Evolutionary conservation across 92 coral and sea anemone genomes (phyloP), one percentile per base, ranked within the genome.

Genomic region (Parazoanthus darwini): DNA sequence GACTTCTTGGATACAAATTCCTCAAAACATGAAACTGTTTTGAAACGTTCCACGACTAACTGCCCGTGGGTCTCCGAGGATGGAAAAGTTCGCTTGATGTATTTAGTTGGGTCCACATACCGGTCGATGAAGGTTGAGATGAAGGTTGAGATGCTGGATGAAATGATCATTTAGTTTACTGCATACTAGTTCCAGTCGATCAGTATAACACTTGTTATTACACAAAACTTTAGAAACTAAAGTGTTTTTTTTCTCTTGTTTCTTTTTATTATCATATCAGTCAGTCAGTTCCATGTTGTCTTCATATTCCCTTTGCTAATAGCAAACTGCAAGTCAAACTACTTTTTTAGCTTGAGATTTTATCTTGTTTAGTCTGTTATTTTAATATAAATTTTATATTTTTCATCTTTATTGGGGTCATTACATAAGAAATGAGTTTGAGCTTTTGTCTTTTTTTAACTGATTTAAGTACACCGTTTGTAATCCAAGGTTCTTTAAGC

Each of bases 11-110:
- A n/a, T 15, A 74, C 39, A 65, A 74, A 82, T 91, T 38, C 39
- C 88, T 23, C 91, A 10, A 54, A 82, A 81, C 85, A 82, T 82
- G 50, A 91, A 88, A 39, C 93, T 91, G n/a, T 88, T 80, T 29
- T 54, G 86, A 70, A 25, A 74, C 65, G 79, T 29, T 29, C 33
- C 33, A 29, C 33, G 33, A 29, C 33, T 29, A 29, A 29, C 33
- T 29, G 33, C 33, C 33, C 33, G 33, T 29, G 33, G 33, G 33
- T 29, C 33, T 29, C 33, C 33, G 33, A 29, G 33, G 33, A 29
- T 29, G 33, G 33, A 29, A 29, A 29, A 29, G 33, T 39, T 39
- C 68, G 43, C 26, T 83, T 88, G 29, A 91, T 88, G 43, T 73
- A 82, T 42, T 81, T 37, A 14, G 65, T 81, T 38, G 86, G 88